Evolutionary conservation across 2,888 invertebrate genomes (phyloP), one percentile per base, ranked within the genome.

Genomic region (Polyommatus icarus): DNA sequence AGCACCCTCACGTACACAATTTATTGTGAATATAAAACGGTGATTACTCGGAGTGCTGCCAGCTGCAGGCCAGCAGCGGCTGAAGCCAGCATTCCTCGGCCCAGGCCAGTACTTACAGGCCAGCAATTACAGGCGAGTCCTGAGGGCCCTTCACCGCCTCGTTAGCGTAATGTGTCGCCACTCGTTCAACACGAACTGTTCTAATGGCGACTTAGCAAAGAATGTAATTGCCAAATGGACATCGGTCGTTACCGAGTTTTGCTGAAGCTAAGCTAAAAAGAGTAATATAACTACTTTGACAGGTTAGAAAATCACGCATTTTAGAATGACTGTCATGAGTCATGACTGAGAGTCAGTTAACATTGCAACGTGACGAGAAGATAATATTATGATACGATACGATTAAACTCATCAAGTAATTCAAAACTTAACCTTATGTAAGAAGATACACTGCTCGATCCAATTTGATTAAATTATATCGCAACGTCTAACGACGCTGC

Each of bases 11-110:
- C 67, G 67, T 67, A 67, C 67, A 67, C 67, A 32, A 29, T 67
- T 67, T 67, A 67, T 67, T 32, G 67, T 67, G 67, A 67, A 67
- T 67, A 67, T 67, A 67, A 67, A 67, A 67, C 67, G 67, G 67
- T 29, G 29, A 67, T 67, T 67, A 67, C 67, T 67, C 12, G 8
- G 61, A 61, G 67, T 29, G 67, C 67, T 67, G 67, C 67, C 67
- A 67, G 67, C 1, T 18, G 67, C 67, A 67, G 29, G 67, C 67
- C 67, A 10, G 8, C 67, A 67, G 0, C 0, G 67, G 1, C 3
- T 12, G 24, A 61, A 29, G 10, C 54, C 54, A 54, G 15, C 3
- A 15, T n/a, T n/a, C n/a, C n/a, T n/a, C n/a, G n/a, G 29, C 15
- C 29, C 24, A 5, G 67, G 10, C 67, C 29, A 29, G 67, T 15